Base-by-base conservation (phyloP, 2,797 vertebrate species). In the Intellagama lesueurii region DNA sequence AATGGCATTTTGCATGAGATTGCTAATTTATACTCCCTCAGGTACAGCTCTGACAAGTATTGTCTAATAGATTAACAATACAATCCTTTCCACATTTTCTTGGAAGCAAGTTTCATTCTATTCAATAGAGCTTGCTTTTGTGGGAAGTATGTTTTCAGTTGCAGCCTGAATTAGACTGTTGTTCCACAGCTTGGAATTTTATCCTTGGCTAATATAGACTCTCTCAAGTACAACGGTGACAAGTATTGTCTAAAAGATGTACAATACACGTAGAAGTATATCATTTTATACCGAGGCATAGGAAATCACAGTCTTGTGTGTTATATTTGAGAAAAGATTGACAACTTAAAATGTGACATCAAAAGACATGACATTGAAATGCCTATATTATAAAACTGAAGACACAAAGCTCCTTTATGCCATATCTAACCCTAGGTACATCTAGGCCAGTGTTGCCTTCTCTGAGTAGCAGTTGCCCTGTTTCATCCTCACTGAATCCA, bases 21-120 rank as follows among this genome's bases (percentile, higher is more conserved):
- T 87, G 24, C 82, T 89, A 85, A 88, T 89, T 76, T 90, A 9
- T 84, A 91, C 26, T 87, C n/a, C 86, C 16, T 82, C 28, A 79
- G 5, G 1, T 87, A 28, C 83, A 90, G 66, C 24, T 9, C 87
- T 77, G 86, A 5, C 22, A 8, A 52, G 5, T 69, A 85, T 12
- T 85, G 56, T 93, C 92, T 86, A 1, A 70, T 79, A 26, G 89
- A 5, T 66, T 70, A 89, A 60, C 11, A 40, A 22, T 35, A 7
- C 30, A 56, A 81, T 40, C 72, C 28, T 60, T n/a, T 30, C 24
- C 32, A 64, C 56, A 16, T 47, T 64, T 86, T n/a, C 35, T 64
- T 32, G 56, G 72, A 76, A 85, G 35, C 44, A 76, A 76, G 24
- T 75, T n/a, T 75, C 70, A 83, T 19, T 83, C 16, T 83, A 28